Conservation (phyloP, 2,797 vertebrate genomes). For the Poeciliopsis turneri region DNA sequence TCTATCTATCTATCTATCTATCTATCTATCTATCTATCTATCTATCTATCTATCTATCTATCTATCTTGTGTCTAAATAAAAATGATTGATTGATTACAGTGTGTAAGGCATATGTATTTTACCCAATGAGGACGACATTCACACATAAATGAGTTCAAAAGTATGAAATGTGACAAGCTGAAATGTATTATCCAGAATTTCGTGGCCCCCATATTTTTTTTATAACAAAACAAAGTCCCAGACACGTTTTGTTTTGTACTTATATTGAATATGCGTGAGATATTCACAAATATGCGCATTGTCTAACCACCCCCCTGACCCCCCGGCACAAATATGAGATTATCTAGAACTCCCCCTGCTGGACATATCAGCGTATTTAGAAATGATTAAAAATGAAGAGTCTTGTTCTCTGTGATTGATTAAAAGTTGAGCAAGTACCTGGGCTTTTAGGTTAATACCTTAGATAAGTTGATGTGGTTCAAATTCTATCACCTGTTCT, state of each 20-base stretch:
- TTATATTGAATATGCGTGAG: neutral
- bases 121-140: neutral
- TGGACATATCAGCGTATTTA: slow-evolving; percentile 23
- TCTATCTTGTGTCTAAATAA: neutral
- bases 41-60: slow-evolving; percentile 9
- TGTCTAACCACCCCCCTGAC: neutral
- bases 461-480: neutral
- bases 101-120: neutral
- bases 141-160: neutral
- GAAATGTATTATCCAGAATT: neutral
- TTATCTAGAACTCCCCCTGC: slow-evolving; percentile 56
- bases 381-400: neutral
- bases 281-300: neutral
- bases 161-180: neutral
- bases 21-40: slow-evolving; percentile 4
- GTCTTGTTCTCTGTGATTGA: neutral
- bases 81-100: neutral
- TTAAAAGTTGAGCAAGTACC: neutral
- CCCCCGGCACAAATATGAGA: neutral
- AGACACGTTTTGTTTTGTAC: neutral
- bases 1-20: neutral
- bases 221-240: neutral
- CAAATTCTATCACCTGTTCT: neutral
- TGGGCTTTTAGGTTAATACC: neutral
- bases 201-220: neutral